phyloP scores from a whole-genome alignment of 2,888 invertebrate species.

The Synergus umbraculus region DNA sequence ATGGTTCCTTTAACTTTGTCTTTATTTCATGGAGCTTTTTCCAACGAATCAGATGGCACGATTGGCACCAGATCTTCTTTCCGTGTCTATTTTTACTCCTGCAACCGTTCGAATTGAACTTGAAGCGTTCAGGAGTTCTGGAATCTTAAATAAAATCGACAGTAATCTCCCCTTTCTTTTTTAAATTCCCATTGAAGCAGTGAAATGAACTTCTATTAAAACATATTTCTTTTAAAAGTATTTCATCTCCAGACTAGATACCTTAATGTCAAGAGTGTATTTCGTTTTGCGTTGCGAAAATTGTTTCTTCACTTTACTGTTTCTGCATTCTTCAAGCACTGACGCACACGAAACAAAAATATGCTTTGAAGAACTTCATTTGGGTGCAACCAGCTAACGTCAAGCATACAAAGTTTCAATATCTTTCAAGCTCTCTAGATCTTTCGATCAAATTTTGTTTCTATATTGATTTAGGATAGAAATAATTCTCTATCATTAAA shows the following conservation, averaged over 20 bases:
- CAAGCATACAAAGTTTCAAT: neutral
- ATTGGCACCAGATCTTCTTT: conserved; percentile 30
- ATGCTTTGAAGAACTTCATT: conserved; percentile 15
- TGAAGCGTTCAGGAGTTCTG: conserved; percentile 15
- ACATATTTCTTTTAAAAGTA: neutral
- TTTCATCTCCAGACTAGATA: neutral
- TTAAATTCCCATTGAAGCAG: neutral
- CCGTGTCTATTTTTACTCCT: conserved; percentile 21
- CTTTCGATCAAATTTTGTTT: neutral
- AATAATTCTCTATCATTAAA: neutral
- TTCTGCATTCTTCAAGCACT: conserved; percentile 34
- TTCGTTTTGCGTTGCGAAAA: conserved; percentile 6
- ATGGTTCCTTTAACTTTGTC: neutral
- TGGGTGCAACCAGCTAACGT: neutral
- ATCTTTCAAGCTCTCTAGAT: neutral
- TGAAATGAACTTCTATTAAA: neutral
- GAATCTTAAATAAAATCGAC: neutral
- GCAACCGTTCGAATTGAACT: conserved; percentile 18
- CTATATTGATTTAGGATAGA: neutral
- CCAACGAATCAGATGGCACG: conserved; percentile 13
- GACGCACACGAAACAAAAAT: conserved; percentile 35
- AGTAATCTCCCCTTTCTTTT: neutral
- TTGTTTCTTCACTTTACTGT: conserved; percentile 16
- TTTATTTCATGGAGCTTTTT: conserved; percentile 20
- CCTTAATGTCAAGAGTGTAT: neutral